Conservation (phyloP, 2,113 vertebrate species). For the Lophotis ruficrista region DNA sequence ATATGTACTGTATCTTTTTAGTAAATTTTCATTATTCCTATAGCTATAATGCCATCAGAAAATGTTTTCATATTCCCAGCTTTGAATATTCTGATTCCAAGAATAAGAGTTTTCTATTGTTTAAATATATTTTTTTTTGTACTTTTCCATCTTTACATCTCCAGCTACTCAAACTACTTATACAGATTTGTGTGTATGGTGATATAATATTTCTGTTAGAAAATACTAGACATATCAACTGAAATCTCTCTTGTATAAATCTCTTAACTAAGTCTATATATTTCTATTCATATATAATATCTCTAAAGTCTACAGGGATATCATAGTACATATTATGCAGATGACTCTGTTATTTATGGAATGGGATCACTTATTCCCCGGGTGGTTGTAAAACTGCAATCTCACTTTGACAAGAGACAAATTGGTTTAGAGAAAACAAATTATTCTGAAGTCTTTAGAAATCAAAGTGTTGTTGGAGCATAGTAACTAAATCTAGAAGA, state of each 20-base stretch:
- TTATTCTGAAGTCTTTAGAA: slow-evolving; percentile 73
- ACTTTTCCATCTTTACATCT: not conserved
- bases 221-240: not conserved
- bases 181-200: not conserved
- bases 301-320: slow-evolving; percentile 50
- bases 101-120: not conserved
- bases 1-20: not conserved
- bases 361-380: slow-evolving; percentile 62
- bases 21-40: not conserved
- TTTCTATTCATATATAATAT: not conserved
- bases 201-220: not conserved
- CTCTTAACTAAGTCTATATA: not conserved
- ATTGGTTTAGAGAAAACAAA: slow-evolving; percentile 80
- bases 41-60: not conserved
- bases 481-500: slow-evolving; percentile 36
- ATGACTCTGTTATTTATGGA: slow-evolving; percentile 74
- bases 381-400: slow-evolving; percentile 71
- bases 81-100: not conserved
- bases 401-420: slow-evolving; percentile 75
- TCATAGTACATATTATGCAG: slow-evolving; percentile 71
- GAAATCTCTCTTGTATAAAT: not conserved
- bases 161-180: not conserved
- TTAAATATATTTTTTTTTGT: not conserved
- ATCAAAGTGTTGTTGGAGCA: slow-evolving; percentile 15
- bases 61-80: not conserved